Conservation (phyloP, 1,140 invertebrate genomes). For the Diabrotica virgifera region DNA sequence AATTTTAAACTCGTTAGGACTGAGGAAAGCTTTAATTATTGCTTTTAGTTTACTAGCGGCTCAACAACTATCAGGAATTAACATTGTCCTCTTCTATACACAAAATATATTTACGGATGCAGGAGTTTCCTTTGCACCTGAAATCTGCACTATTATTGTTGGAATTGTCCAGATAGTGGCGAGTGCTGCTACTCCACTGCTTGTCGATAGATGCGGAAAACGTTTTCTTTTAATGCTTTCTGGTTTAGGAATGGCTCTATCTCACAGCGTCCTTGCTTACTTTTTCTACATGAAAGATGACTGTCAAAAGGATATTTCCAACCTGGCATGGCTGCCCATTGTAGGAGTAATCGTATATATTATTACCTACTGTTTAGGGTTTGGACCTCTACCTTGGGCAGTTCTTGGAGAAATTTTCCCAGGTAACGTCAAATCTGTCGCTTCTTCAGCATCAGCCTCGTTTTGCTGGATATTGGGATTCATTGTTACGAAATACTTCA, state of each 20-base stretch:
- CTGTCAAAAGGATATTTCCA: slow-evolving; percentile 48
- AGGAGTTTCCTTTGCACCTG: slow-evolving; percentile 56
- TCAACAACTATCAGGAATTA: slow-evolving; percentile 79
- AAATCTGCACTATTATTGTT: slow-evolving; percentile 72
- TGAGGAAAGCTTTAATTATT: slow-evolving; percentile 66
- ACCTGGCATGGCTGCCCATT: slow-evolving; percentile 63
- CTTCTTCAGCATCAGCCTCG: slow-evolving; percentile 70
- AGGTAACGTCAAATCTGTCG: slow-evolving; percentile 69
- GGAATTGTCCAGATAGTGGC: slow-evolving; percentile 69
- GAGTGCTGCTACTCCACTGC: slow-evolving; percentile 63
- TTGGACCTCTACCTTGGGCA: slow-evolving; percentile 82
- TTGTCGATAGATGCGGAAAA: slow-evolving; percentile 75
- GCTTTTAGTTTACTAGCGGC: slow-evolving; percentile 68
- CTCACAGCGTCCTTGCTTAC: slow-evolving; percentile 54
- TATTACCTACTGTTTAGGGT: slow-evolving; percentile 66
- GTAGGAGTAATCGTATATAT: slow-evolving; percentile 65
- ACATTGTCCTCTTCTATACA: slow-evolving; percentile 82
- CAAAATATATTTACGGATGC: slow-evolving; percentile 67
- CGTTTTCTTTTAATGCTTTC: slow-evolving; percentile 69
- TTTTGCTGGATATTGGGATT: slow-evolving; percentile 79
- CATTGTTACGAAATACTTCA: slow-evolving; percentile 75
- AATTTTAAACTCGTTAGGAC: slow-evolving; percentile 55
- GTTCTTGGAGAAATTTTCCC: slow-evolving; percentile 83
- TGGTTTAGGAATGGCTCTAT: slow-evolving; percentile 57
- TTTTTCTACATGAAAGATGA: slow-evolving; percentile 62